Conservation (phyloP, 2,888 invertebrate genomes). For the Muscina levida region DNA sequence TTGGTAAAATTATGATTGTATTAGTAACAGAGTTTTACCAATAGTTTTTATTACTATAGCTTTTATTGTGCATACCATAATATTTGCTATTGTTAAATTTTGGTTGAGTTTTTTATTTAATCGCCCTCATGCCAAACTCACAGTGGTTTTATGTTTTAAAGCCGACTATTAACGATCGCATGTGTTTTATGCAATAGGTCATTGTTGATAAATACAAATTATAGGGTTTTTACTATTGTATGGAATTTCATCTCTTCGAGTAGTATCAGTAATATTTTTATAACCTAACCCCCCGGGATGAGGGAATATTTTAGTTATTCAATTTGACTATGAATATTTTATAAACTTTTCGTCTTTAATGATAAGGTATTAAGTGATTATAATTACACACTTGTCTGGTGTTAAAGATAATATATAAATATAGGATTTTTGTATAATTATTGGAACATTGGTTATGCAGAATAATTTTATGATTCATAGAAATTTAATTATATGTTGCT, state of each 20-base stretch:
- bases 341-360: constrained; percentile 14
- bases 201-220: neutral
- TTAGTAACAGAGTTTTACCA: too few species aligned
- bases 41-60: neutral
- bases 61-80: neutral
- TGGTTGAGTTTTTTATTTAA: neutral
- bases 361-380: constrained; percentile 18
- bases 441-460: constrained; percentile 31
- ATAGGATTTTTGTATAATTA: too few species aligned
- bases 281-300: too few species aligned
- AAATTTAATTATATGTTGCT: neutral
- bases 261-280: neutral
- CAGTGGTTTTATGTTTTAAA: constrained; percentile 12
- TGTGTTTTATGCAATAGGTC: constrained; percentile 1
- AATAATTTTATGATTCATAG: constrained; percentile 1
- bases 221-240: neutral
- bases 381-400: constrained; percentile 20
- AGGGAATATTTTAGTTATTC: neutral
- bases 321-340: constrained; percentile 32
- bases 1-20: too few species aligned
- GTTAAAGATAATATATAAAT: neutral
- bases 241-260: neutral
- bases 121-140: constrained; percentile 31
- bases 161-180: neutral
- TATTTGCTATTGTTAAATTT: neutral